These are phyloP conservation scores for Rattus norvegicus DNA, from an alignment of 2,113 vertebrate genomes.

Conservation along the genomic window GRCr8 NC_086032.1:34157501-34158000, in stretches of 20 bases:
- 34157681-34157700: neutral
- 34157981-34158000: constrained; percentile 53
- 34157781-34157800: neutral
- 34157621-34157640: neutral
- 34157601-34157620: neutral
- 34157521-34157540: neutral
- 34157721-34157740: neutral
- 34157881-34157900: constrained; percentile 44
- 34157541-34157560: neutral
- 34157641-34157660: neutral
- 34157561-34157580: constrained; percentile 9
- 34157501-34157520: neutral
- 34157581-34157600: neutral
- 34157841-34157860: neutral
- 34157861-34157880: neutral
- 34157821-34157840: neutral
- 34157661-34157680: neutral
- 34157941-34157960: constrained; percentile 65
- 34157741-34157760: neutral
- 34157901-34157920: constrained; percentile 64
- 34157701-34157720: neutral
- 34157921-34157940: constrained; percentile 64
- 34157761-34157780: neutral
- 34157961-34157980: constrained; percentile 70
- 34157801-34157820: neutral